A percentile compares a stretch with the other conserved stretches of the same genome.
Conservation (phyloP, 2,113 vertebrate genomes). For the Pangasianodon hypophthalmus region DNA sequence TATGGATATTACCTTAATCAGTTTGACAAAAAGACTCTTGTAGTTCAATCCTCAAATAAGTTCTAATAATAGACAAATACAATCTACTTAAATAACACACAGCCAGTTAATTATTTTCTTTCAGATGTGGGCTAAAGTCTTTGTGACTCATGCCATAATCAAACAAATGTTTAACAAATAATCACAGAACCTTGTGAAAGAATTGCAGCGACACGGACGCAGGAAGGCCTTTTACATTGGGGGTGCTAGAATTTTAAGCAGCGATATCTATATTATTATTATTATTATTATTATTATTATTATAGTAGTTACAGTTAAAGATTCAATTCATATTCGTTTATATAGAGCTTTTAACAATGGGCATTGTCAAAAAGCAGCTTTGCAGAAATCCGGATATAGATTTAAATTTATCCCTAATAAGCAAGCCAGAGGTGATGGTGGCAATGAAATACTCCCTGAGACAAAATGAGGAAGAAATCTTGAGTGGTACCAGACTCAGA, state of each 20-base stretch:
- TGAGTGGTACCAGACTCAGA: neutral
- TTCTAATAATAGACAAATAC: neutral
- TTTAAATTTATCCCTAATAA: neutral
- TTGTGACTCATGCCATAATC: neutral
- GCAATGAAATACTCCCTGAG: neutral
- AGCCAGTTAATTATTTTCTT: neutral
- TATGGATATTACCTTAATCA: neutral
- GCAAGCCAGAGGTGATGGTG: neutral
- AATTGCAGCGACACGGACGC: neutral
- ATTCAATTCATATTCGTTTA: neutral
- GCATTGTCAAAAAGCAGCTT: neutral
- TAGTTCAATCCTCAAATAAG: neutral
- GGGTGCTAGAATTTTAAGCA: neutral
- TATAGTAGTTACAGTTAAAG: neutral
- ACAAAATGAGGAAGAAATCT: neutral
- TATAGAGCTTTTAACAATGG: neutral
- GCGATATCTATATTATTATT: neutral
- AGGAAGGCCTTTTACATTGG: neutral
- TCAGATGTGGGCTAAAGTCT: neutral
- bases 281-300: neutral
- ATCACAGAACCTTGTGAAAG: neutral
- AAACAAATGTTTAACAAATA: neutral
- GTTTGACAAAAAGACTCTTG: neutral
- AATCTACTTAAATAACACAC: neutral
- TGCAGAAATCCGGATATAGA: neutral